Conservation (phyloP, 1,140 invertebrate species). For the Ridgeia piscesae region DNA sequence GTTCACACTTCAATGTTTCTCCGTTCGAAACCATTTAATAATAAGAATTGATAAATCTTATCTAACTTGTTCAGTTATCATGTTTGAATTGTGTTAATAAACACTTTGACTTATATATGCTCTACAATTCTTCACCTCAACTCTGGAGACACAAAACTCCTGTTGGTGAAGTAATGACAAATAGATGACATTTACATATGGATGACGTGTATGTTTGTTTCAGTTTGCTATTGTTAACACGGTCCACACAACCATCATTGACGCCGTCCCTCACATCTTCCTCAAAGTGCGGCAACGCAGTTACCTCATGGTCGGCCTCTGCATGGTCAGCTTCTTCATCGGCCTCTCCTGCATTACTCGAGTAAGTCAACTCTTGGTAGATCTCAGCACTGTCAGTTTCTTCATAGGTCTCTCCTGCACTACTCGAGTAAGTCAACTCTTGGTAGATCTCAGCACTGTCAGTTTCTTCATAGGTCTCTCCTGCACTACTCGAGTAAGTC, state of each 20-base stretch:
- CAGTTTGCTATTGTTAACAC: slow-evolving; percentile 38
- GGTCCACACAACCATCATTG: slow-evolving; percentile 34
- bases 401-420: slow-evolving; percentile 28
- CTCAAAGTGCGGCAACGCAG: slow-evolving; percentile 10
- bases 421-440: slow-evolving; percentile 31
- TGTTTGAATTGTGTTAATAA: no score
- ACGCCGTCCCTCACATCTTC: slow-evolving; percentile 31
- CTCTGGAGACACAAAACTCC: no score
- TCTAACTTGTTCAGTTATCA: no score
- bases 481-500: slow-evolving; percentile 31
- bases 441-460: slow-evolving; percentile 27
- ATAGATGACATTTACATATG: background rate
- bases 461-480: slow-evolving; percentile 31
- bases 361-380: slow-evolving; percentile 27
- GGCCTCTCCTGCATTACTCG: slow-evolving; percentile 33
- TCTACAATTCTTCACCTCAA: no score
- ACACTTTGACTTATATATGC: no score
- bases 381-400: slow-evolving; percentile 31
- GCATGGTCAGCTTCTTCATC: slow-evolving; percentile 29
- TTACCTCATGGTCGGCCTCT: slow-evolving; percentile 28
- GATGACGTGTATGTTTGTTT: background rate
- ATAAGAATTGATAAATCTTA: no score
- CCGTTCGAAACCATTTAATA: no score
- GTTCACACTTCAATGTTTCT: no score
- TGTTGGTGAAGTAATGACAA: no score